Conservation (phyloP, 2,888 invertebrate genomes). For the Cyclophora punctaria region DNA sequence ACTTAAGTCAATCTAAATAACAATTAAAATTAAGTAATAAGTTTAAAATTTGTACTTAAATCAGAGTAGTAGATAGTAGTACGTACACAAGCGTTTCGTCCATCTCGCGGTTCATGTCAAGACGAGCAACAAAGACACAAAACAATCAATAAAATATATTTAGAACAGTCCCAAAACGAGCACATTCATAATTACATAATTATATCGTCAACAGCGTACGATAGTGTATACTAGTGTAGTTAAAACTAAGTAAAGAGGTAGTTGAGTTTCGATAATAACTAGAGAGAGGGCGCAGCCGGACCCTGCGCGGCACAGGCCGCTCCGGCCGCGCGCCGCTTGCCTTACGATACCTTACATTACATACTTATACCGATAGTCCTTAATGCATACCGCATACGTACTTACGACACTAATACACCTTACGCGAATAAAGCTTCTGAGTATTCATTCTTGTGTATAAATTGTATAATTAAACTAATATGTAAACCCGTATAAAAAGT, state of each 20-base stretch:
- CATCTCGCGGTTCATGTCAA: conserved; percentile 40
- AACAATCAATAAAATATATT: conserved; percentile 72
- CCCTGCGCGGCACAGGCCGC: conserved; percentile 63
- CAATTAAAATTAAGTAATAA: conserved; percentile 58
- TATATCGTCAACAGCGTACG: conserved; percentile 60
- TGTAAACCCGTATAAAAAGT: conserved; percentile 76
- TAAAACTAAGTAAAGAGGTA: conserved; percentile 72
- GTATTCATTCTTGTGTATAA: conserved; percentile 73
- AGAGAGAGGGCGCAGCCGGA: conserved; percentile 54
- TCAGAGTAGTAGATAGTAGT: conserved; percentile 47
- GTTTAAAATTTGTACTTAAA: conserved; percentile 72
- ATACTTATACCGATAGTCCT: neutral
- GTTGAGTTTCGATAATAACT: conserved; percentile 66
- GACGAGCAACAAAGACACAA: conserved; percentile 60
- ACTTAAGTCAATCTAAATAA: conserved; percentile 65
- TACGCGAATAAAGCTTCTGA: conserved; percentile 75
- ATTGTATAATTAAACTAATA: conserved; percentile 75
- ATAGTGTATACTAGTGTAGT: conserved; percentile 41
- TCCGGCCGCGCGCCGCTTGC: conserved; percentile 44
- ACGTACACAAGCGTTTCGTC: conserved; percentile 49
- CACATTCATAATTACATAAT: conserved; percentile 46
- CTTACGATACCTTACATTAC: conserved; percentile 30
- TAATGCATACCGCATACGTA: neutral
- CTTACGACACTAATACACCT: conserved; percentile 57
- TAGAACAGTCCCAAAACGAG: conserved; percentile 64